phyloP scores from a whole-genome alignment of 2,888 invertebrate species.

The Leptura quadrifasciata region DNA sequence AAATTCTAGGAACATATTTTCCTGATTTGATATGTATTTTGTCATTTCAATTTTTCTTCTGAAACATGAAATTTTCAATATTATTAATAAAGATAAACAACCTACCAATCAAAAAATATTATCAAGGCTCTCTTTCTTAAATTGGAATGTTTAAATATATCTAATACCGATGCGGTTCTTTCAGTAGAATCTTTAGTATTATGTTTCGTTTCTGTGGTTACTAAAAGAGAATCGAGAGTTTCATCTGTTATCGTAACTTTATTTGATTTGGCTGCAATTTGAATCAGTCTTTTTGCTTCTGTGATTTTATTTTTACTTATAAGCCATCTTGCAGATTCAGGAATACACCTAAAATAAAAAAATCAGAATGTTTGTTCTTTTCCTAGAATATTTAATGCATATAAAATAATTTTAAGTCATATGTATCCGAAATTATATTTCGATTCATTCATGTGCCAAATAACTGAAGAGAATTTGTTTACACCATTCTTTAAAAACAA shows the following conservation, averaged over 20 bases:
- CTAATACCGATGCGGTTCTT: conserved; percentile 64
- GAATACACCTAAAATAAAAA: conserved; percentile 76
- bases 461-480: neutral
- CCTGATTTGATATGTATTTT: too few species aligned
- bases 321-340: conserved; percentile 85
- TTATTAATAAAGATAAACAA: conserved; percentile 42
- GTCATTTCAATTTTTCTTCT: neutral
- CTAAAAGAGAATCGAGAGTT: conserved; percentile 75
- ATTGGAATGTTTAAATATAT: conserved; percentile 80
- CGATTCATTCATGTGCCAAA: neutral
- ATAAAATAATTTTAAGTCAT: neutral
- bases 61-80: neutral
- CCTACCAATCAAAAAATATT: conserved; percentile 85
- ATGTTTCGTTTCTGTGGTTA: conserved; percentile 68
- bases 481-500: neutral
- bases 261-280: conserved; percentile 81
- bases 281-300: conserved; percentile 79
- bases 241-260: conserved; percentile 77
- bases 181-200: conserved; percentile 57
- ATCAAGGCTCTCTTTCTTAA: conserved; percentile 80
- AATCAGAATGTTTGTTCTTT: neutral
- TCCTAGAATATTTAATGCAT: neutral
- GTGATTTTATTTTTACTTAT: conserved; percentile 79
- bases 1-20: too few species aligned
- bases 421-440: neutral